Percentiles rank a stretch among this genome's conserved stretches.
Evolutionary conservation across 2,113 vertebrate genomes (phyloP).

Genomic region (Piliocolobus tephrosceles): DNA sequence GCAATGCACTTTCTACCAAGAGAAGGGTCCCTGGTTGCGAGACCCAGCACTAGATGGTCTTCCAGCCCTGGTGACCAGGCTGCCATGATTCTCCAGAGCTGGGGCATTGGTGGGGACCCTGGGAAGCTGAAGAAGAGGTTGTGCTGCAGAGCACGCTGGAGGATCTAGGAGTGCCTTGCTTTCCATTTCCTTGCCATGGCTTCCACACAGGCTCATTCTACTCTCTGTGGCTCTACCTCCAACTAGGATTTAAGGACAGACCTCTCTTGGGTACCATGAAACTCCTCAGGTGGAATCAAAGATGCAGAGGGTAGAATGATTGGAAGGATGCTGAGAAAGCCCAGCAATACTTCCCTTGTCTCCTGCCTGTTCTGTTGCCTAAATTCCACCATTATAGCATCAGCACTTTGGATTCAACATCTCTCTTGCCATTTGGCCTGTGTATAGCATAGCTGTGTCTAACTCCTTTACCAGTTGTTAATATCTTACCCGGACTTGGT

Average conservation of each 20-base stretch:
- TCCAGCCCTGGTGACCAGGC: neutral
- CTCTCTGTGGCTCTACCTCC: neutral
- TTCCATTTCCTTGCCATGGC: neutral
- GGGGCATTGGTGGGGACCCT: neutral
- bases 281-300: neutral
- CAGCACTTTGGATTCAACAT: neutral
- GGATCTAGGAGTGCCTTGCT: neutral
- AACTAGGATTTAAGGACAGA: neutral
- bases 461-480: neutral
- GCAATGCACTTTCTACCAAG: neutral
- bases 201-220: neutral
- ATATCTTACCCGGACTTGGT: neutral
- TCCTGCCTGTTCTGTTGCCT: neutral
- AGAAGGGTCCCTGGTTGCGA: neutral
- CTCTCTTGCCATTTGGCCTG: neutral
- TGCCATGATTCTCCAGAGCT: neutral
- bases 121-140: neutral
- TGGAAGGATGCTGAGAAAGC: neutral
- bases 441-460: neutral
- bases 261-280: neutral
- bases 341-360: neutral
- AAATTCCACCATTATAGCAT: neutral
- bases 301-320: neutral
- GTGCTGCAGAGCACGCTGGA: neutral
- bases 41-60: neutral